Evolutionary conservation across 2,797 vertebrate genomes (phyloP).

Genomic region (Vireo griseus): DNA sequence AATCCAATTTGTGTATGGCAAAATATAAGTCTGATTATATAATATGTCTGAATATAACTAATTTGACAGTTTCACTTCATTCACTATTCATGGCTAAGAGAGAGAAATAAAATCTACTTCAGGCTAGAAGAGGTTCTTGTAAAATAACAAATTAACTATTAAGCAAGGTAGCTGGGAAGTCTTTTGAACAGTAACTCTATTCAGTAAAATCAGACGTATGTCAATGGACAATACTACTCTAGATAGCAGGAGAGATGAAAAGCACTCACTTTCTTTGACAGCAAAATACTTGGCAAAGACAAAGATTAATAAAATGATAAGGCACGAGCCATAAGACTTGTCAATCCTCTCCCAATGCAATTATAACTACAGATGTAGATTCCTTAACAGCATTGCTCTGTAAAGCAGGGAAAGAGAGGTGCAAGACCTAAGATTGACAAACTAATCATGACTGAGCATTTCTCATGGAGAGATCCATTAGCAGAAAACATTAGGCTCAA

Average conservation of each 20-base stretch:
- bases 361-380: not conserved
- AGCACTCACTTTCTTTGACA: not conserved
- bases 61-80: not conserved
- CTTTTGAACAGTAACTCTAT: not conserved
- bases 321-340: not conserved
- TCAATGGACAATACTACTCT: not conserved
- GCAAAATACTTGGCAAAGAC: not conserved
- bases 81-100: not conserved
- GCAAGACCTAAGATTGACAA: not conserved
- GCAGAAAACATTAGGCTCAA: not conserved
- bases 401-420: not conserved
- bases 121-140: not conserved
- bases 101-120: not conserved
- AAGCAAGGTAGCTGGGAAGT: not conserved
- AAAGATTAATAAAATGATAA: not conserved
- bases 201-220: not conserved
- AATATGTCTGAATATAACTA: not conserved
- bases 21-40: not conserved
- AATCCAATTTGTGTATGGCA: not conserved
- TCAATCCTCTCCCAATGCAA: not conserved
- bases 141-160: not conserved
- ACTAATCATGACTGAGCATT: not conserved
- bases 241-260: not conserved
- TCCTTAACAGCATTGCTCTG: not conserved
- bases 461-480: not conserved